Evolutionary conservation across 2,888 invertebrate genomes (phyloP), one percentile per base, ranked within the genome.

Genomic region (Leistus spinibarbis): DNA sequence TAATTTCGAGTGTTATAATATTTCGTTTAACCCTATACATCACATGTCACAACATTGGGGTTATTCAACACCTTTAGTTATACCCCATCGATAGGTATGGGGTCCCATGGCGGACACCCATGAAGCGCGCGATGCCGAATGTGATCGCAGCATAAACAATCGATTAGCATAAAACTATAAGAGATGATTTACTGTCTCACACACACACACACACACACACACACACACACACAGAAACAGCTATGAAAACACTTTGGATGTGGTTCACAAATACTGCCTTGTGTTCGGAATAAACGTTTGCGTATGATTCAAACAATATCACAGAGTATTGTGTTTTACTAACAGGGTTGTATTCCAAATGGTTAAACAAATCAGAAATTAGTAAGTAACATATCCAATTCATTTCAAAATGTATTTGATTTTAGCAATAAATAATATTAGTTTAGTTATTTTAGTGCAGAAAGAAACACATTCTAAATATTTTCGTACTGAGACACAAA

Each of bases 201-300:
- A 27, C 27, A 27, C 27, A 27, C 0, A 40, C 40, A 40, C 40
- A 40, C 40, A 40, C 40, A 40, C 40, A 40, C 40, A n/a, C n/a
- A n/a, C 78, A n/a, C n/a, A n/a, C n/a, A n/a, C n/a, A n/a, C n/a
- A n/a, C n/a, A n/a, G n/a, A n/a, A n/a, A n/a, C n/a, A 77, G 77
- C 78, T 79, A 79, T 78, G 77, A 79, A 76, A 79, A 78, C 78
- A 79, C 72, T 78, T n/a, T n/a, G 75, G 76, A 78, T 77, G 78
- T 78, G 78, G 77, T 78, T 76, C 79, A 77, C 78, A 77, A 79
- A 79, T 79, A 78, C 77, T 78, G 76, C 75, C 73, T 77, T 76
- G 74, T 77, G 72, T 72, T 72, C 20, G 17, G 60, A 20, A 60
- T 60, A 60, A 16, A 60, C 60, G 60, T 19, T 16, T 56, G 16